These are phyloP conservation scores for Troides helena DNA, from an alignment of 2,888 invertebrate genomes.

Conservation along the genomic window DNA sequence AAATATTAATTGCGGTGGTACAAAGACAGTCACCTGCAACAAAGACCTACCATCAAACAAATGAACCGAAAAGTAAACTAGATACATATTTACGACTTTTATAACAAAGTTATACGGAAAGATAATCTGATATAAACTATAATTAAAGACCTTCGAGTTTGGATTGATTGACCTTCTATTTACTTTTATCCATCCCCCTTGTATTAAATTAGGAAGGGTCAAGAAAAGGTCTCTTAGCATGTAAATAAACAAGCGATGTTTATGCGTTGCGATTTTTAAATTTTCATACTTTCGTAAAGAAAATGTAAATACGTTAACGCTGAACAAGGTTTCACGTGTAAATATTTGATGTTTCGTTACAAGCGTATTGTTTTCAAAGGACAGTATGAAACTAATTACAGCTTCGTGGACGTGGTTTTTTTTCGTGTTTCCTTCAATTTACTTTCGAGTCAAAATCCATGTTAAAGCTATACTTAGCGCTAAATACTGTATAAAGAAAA, in stretches of 20 bases:
- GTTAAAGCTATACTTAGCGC: slow-evolving; percentile 8
- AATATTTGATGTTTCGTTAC: slow-evolving; percentile 12
- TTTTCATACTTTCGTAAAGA: background rate
- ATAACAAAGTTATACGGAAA: background rate
- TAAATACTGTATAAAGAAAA: slow-evolving; percentile 14
- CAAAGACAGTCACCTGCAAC: no score
- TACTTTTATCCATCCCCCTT: background rate
- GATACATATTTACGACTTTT: no score
- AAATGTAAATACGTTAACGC: slow-evolving; percentile 9
- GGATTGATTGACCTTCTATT: slow-evolving; percentile 13
- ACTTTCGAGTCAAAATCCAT: slow-evolving; percentile 2
- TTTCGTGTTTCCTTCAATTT: slow-evolving; percentile 17
- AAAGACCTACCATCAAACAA: no score
- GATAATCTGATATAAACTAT: background rate
- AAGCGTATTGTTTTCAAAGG: slow-evolving; percentile 24
- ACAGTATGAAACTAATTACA: slow-evolving; percentile 22
- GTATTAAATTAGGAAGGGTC: slow-evolving; percentile 13
- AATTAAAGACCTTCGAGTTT: background rate
- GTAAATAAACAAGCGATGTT: background rate
- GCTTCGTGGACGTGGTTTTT: slow-evolving; percentile 6
- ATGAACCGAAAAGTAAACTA: no score
- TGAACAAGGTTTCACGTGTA: background rate
- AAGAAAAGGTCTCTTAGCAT: background rate
- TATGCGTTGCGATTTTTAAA: slow-evolving; percentile 5
- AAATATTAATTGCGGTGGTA: no score